Base-by-base conservation (phyloP, 2,113 vertebrate species). In the Condylura cristata region DNA sequence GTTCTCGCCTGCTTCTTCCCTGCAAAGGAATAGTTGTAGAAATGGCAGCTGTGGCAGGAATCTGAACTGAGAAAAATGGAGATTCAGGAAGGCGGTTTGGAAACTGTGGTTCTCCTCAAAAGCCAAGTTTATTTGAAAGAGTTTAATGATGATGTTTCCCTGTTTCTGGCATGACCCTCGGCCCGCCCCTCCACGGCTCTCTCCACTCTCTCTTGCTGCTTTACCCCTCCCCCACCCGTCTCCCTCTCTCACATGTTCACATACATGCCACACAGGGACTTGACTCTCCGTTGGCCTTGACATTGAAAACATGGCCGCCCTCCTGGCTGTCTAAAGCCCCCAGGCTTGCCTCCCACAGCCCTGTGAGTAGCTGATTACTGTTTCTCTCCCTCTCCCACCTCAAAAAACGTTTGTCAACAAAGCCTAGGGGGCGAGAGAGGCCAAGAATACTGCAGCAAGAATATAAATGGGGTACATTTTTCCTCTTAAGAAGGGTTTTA, bases 131-230 rank as follows among this genome's bases (percentile, higher is more conserved):
- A 26, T 94, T 75, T 44, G 10, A 71, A 90, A 91, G 53, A 63
- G 26, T 10, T 14, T 51, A 18, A 44, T 28, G 32, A 22, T 34
- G 76, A 61, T 34, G n/a, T 60, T 48, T 51, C 30, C 5, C 53
- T 24, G n/a, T 17, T 37, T 56, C 44, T 66, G 30, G 37, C 53
- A 17, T 18, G 13, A 12, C 80, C 32, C 8, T 1, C 26, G n/a
- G n/a, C 32, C 60, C 11, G 32, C 9, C 80, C 61, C 28, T 1
- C 34, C 24, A 20, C 6, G 7, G 24, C 16, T 48, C 10, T 44
- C 61, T 8, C 26, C 0, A 24, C 0, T 0, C 4, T 0, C 22
- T 26, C 41, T 51, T n/a, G 6, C 16, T 32, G 0, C n/a, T 0
- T 0, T 32, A 2, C 26, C 32, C 60, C 7, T 28, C 8, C 18